Base-by-base conservation (phyloP, 2,888 invertebrate genomes). In the Abrostola triplasia region DNA sequence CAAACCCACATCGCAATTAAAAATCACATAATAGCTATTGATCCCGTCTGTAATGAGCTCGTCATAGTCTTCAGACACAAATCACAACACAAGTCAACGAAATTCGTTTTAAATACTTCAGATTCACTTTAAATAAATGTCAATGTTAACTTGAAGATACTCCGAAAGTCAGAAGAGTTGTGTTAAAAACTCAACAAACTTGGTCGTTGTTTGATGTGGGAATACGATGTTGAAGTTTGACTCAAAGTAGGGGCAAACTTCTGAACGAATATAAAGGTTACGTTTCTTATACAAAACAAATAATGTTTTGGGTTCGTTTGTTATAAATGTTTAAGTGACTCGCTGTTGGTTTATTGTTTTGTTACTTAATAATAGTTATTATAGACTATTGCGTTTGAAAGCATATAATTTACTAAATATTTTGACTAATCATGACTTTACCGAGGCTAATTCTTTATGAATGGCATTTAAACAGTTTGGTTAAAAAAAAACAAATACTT, bases 161-260 rank as follows among this genome's bases (percentile, higher is more conserved):
- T 68, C 60, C 59, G 56, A 73, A 75, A 80, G 72, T 77, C 68
- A 71, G 60, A 72, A 63, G 67, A 82, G 67, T 77, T 78, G 68
- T 80, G 77, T 72, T 81, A 78, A 83, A 83, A 84, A 77, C 79
- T 84, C 77, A 66, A 64, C 67, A 67, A 73, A 80, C 68, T 84
- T 67, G 24, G 42, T 64, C 71, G 51, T 64, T 77, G 74, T 82
- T 82, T 78, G 79, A 80, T 70, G 77, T 82, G 76, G 73, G 73
- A 76, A 67, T 64, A 55, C 78, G 67, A 73, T 70, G 75, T 59
- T 72, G 40, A 65, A 77, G 71, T 77, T 81, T 68, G 36, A 50
- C 40, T 67, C 52, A 64, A 69, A 75, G 65, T 63, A 60, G 36
- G 59, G 55, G 52, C 64, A 47, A 76, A 60, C 68, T 69, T 68